Percentiles rank a stretch among this genome's conserved stretches.
phyloP scores from a whole-genome alignment of 2,888 invertebrate genomes.

The Eucriotettix oculatus region DNA sequence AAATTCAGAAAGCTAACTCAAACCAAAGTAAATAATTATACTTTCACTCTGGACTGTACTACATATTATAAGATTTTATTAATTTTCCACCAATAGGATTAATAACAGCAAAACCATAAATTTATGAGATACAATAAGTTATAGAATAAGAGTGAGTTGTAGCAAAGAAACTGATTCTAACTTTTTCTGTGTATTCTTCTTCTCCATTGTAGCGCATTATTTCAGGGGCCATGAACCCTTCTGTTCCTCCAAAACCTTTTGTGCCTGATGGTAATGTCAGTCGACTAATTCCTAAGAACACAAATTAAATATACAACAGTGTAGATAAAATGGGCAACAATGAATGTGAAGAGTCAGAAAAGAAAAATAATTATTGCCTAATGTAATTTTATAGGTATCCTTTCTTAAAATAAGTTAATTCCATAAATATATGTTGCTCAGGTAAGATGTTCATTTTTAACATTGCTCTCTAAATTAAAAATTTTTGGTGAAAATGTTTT shows the following conservation, averaged over 20 bases:
- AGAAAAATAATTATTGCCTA: not conserved
- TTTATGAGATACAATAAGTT: no score
- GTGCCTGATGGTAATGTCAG: constrained; percentile 78
- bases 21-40: no score
- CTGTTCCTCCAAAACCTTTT: constrained; percentile 96
- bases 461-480: no score
- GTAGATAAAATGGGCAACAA: not conserved
- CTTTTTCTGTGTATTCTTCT: constrained; percentile 96
- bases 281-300: constrained; percentile 56
- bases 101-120: no score
- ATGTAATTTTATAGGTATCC: not conserved
- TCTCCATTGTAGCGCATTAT: constrained; percentile 97
- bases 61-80: no score
- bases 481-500: no score
- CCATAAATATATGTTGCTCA: not conserved
- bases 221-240: constrained; percentile 99
- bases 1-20: no score
- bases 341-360: not conserved
- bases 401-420: not conserved
- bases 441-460: no score
- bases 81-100: no score
- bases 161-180: constrained; percentile 18
- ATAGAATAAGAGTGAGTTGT: no score
- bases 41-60: no score
- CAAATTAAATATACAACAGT: not conserved